These are phyloP conservation scores for Meloidogyne exigua DNA, from an alignment of 1,140 invertebrate species.

Conservation along the genomic window DNA sequence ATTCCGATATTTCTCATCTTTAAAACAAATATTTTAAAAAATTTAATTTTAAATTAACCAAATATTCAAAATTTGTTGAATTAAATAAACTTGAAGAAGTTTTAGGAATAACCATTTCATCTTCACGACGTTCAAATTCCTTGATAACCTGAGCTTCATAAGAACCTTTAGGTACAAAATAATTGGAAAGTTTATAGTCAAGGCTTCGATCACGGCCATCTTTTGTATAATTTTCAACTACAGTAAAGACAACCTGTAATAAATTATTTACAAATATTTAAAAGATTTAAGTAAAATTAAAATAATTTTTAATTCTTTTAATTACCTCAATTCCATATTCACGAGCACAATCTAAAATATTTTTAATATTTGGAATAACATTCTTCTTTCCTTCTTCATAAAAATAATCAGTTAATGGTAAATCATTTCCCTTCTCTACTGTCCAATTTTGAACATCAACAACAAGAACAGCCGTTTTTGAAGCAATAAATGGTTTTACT, in stretches of 20 bases:
- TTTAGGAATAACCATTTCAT: conserved; percentile 30
- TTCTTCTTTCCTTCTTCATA: conserved; percentile 11
- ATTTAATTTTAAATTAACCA: neutral
- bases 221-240: conserved; percentile 20
- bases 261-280: neutral
- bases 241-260: conserved; percentile 22
- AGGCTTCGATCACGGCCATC: conserved; percentile 25
- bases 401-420: conserved; percentile 8
- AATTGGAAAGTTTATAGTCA: conserved; percentile 26
- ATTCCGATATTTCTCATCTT: conserved; percentile 24
- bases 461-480: conserved; percentile 15
- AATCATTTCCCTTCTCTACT: neutral
- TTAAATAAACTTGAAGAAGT: conserved; percentile 24
- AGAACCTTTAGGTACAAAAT: conserved; percentile 17
- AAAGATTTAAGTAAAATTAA: too few relatives aligned
- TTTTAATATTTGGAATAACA: conserved; percentile 19
- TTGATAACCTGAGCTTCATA: conserved; percentile 14
- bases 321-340: conserved; percentile 13
- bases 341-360: conserved; percentile 9
- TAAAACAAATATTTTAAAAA: neutral
- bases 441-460: conserved; percentile 25
- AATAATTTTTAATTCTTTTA: too few relatives aligned
- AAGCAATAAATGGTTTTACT: neutral
- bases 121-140: conserved; percentile 1
- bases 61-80: conserved; percentile 29